Base-by-base conservation (phyloP, 2,888 invertebrate species). In the Lutraria lutraria region DNA sequence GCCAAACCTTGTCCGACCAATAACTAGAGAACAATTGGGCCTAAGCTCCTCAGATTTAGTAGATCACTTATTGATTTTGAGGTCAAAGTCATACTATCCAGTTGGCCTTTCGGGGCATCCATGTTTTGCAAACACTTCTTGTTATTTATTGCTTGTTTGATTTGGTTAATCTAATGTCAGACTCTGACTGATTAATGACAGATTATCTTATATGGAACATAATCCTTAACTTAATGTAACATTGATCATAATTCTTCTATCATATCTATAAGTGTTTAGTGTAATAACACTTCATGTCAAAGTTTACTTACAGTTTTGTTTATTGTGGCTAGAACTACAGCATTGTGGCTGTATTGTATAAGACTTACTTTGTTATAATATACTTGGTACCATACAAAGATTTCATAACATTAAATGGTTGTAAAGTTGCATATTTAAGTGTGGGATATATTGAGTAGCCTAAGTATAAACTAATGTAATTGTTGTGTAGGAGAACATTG, bases 301-400 rank as follows among this genome's bases (percentile, higher is more conserved):
- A 83, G 83, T 83, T 83, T 83, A 68, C 83, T 83, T 29, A 43
- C 83, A 83, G 72, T 88, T 86, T 53, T 81, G 21, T 34, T 79
- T 31, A 43, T 15, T 81, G 52, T 81, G 53, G 43, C 53, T 81
- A 25, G 25, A 53, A 25, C 43, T 43, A 43, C 43, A 43, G 43
- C 43, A 43, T 43, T 43, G 43, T 43, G 43, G 43, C 43, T 43
- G 43, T 4, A 43, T 4, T 43, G 43, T n/a, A 13, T 68, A 25
- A 25, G 6, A 68, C 1, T 10, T 68, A 25, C 63, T 25, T 68
- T 6, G 25, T 68, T 21, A 25, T 25, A 68, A 3, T 68, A 25
- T 13, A 68, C 25, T 25, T 25, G n/a, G 25, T n/a, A 25, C 63
- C 25, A 68, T 2, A 25, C 12, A 21, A 68, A 25, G n/a, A n/a